Evolutionary conservation across 2,797 vertebrate genomes (phyloP).

Genomic region (Microchirus variegatus): DNA sequence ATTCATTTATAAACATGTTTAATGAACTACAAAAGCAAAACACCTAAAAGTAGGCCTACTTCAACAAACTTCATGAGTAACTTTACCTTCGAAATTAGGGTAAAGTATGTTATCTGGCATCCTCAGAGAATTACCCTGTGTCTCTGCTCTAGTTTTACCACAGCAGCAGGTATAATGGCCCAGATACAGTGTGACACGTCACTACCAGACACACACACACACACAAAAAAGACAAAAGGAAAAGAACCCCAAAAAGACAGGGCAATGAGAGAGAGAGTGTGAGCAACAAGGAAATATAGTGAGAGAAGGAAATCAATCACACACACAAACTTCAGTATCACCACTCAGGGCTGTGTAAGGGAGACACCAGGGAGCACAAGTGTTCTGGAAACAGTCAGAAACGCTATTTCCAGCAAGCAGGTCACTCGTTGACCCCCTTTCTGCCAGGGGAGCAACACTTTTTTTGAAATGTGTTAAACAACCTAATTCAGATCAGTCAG

Average conservation of each 20-base stretch:
- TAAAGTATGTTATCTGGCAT: constrained; percentile 65
- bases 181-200: constrained; percentile 65
- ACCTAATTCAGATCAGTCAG: constrained; percentile 76
- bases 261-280: constrained; percentile 5
- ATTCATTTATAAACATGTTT: too few relatives aligned
- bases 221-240: constrained; percentile 16
- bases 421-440: constrained; percentile 82
- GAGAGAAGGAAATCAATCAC: neutral
- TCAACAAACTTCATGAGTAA: constrained; percentile 53
- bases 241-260: constrained; percentile 13
- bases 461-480: constrained; percentile 75
- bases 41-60: constrained; percentile 54
- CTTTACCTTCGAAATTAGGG: constrained; percentile 61
- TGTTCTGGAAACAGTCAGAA: constrained; percentile 77
- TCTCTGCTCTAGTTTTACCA: constrained; percentile 74
- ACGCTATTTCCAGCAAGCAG: constrained; percentile 86
- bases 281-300: neutral
- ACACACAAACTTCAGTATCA: constrained; percentile 9
- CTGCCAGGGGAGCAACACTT: constrained; percentile 67
- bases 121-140: constrained; percentile 74
- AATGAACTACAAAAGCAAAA: neutral
- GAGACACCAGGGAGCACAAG: constrained; percentile 62
- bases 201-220: constrained; percentile 16
- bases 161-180: constrained; percentile 76
- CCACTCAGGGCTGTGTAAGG: constrained; percentile 37